Conservation (phyloP, 2,113 vertebrate genomes). For the Lonchura striata region DNA sequence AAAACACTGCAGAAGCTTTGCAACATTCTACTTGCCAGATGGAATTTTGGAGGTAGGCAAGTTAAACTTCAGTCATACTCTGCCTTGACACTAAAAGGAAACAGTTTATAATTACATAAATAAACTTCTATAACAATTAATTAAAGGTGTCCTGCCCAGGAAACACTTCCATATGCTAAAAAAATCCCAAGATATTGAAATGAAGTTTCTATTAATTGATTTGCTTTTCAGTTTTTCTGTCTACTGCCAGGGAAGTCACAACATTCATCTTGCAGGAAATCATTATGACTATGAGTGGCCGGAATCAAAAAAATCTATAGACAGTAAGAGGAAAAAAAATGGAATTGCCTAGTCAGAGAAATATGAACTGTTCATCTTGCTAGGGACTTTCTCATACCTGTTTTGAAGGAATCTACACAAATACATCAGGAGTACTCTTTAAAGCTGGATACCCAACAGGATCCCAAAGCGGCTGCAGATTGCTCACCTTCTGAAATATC, state of each 20-base stretch:
- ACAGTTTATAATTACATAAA: conserved; percentile 11
- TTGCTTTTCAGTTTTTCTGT: neutral
- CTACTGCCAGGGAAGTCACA: neutral
- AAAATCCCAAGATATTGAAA: neutral
- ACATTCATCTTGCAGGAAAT: neutral
- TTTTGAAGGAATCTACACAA: neutral
- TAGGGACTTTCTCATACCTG: neutral
- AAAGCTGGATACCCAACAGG: conserved; percentile 9
- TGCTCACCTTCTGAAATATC: neutral
- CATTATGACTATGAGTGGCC: neutral
- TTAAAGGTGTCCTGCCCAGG: neutral
- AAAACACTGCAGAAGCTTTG: conserved; percentile 14
- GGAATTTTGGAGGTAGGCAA: conserved; percentile 25
- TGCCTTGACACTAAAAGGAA: neutral
- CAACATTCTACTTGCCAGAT: conserved; percentile 16
- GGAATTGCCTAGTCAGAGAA: neutral
- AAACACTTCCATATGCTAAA: neutral
- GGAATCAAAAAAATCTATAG: conserved; percentile 11
- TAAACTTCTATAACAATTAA: neutral
- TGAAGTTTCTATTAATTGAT: neutral
- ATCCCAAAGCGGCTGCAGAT: neutral
- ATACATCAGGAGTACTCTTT: conserved; percentile 12
- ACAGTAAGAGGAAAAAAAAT: neutral
- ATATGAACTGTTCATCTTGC: neutral
- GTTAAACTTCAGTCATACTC: neutral